Conservation (phyloP, 2,797 vertebrate species). For the Parauchenoglanis punctatus region DNA sequence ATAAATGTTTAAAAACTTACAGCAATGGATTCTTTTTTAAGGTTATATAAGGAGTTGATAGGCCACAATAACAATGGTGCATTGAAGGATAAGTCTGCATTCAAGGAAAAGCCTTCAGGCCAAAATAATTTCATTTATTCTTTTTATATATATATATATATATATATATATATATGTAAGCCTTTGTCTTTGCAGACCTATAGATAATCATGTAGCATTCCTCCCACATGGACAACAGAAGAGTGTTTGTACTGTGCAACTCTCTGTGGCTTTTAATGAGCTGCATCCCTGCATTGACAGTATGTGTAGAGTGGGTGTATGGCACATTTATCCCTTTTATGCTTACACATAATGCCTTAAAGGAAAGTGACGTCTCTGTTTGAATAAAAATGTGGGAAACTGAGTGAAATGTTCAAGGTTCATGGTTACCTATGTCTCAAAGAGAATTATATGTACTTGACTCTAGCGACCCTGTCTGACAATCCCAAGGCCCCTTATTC, state of each 20-base stretch:
- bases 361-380: slow-evolving; percentile 16
- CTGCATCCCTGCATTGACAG: slow-evolving; percentile 37
- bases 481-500: background rate
- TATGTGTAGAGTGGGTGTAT: slow-evolving; percentile 45
- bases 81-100: background rate
- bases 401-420: slow-evolving; percentile 23
- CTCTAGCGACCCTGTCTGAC: slow-evolving; percentile 8
- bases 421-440: background rate
- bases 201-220: slow-evolving; percentile 32
- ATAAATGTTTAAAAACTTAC: background rate
- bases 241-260: slow-evolving; percentile 21
- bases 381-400: slow-evolving; percentile 20
- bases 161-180: no score
- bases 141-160: no score
- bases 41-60: background rate
- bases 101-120: slow-evolving; percentile 8
- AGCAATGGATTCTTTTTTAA: background rate
- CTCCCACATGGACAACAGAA: slow-evolving; percentile 29
- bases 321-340: slow-evolving; percentile 34
- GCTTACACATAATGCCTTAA: slow-evolving; percentile 21
- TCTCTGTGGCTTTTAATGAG: slow-evolving; percentile 44
- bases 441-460: background rate
- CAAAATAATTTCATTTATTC: slow-evolving; percentile 21
- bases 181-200: slow-evolving; percentile 27
- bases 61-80: background rate